A percentile compares a stretch with the other conserved stretches of the same genome.
Conservation (phyloP, 2,113 vertebrate species). For the Spermophilus dauricus region DNA sequence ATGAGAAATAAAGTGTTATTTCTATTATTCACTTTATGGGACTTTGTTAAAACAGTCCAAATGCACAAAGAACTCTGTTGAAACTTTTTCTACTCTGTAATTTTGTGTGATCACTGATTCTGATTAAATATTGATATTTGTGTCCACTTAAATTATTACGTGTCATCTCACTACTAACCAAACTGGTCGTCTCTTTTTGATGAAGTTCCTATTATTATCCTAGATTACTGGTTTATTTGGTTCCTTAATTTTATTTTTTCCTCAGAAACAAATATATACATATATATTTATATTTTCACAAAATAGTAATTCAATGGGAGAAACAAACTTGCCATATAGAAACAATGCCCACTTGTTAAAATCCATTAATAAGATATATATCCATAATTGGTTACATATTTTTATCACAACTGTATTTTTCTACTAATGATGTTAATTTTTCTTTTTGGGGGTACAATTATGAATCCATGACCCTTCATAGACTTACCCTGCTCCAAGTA, state of each 20-base stretch:
- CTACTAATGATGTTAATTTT: conserved; percentile 25
- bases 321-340: not conserved
- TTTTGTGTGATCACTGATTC: not conserved
- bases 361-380: conserved; percentile 10
- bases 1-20: not conserved
- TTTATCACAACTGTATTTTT: conserved; percentile 9
- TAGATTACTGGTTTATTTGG: not conserved
- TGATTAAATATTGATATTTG: not conserved
- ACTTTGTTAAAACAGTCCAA: not conserved
- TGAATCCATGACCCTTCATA: not conserved
- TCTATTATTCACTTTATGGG: not conserved
- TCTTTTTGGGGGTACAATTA: conserved; percentile 38
- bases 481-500: not conserved
- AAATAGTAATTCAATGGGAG: not conserved
- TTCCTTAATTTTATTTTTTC: not conserved
- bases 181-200: not conserved
- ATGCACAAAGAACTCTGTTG: not conserved
- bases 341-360: not conserved
- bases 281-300: not conserved
- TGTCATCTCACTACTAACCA: not conserved
- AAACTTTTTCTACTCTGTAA: not conserved
- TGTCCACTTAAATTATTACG: not conserved
- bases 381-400: not conserved
- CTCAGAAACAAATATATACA: not conserved
- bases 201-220: not conserved